Percentiles rank a stretch among this genome's conserved stretches.
Evolutionary conservation across 2,113 vertebrate genomes (phyloP).

Genomic region (Eleginops maclovinus): DNA sequence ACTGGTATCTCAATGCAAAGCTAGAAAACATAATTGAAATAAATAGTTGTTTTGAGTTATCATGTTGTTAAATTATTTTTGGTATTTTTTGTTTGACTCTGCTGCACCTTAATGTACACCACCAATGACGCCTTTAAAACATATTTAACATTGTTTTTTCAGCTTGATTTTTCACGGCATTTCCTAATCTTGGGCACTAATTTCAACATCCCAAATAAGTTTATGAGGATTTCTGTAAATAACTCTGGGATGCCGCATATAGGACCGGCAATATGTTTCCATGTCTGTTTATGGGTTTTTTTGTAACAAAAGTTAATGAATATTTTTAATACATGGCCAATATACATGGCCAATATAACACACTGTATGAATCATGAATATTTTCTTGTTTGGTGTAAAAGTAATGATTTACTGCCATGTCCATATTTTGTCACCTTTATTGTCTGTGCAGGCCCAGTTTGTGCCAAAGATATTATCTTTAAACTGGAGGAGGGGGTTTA

Average conservation of each 20-base stretch:
- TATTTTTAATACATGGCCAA: neutral
- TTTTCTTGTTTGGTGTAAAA: neutral
- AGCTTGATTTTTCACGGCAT: neutral
- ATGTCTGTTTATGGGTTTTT: neutral
- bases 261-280: neutral
- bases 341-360: neutral
- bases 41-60: neutral
- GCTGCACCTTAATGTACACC: neutral
- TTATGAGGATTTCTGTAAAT: neutral
- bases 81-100: neutral
- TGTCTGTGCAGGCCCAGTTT: neutral
- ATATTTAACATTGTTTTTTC: neutral
- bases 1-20: neutral
- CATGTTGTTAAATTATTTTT: too few species aligned
- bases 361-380: neutral
- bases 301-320: neutral
- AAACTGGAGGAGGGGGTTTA: constrained; percentile 12
- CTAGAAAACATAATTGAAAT: neutral
- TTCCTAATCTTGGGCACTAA: neutral
- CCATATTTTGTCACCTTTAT: neutral
- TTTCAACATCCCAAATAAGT: neutral
- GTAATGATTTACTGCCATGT: neutral
- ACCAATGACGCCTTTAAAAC: neutral
- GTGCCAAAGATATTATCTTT: constrained; percentile 4
- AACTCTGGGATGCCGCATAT: neutral